A percentile compares a stretch with the other conserved stretches of the same genome.
phyloP scores from a whole-genome alignment of 2,113 vertebrate species.

The Platycercus adscitus region DNA sequence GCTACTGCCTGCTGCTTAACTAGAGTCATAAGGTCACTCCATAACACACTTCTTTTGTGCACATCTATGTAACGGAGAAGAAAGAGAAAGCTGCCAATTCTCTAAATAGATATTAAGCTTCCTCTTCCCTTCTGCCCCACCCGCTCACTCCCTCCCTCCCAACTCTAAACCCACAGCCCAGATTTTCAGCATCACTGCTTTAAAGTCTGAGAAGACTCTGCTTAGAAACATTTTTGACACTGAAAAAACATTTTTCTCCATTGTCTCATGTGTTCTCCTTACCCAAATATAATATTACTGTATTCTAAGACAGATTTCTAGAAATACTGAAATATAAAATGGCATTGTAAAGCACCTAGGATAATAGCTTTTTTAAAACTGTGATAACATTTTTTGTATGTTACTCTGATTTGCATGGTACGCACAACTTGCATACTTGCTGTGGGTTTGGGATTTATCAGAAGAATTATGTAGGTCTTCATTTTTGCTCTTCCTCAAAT shows the following conservation, averaged over 20 bases:
- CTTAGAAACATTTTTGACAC: neutral
- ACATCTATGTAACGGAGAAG: neutral
- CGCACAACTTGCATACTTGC: neutral
- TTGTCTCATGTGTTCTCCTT: neutral
- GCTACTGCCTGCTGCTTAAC: conserved; percentile 7
- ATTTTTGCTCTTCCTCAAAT: neutral
- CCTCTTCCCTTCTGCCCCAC: neutral
- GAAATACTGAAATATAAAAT: neutral
- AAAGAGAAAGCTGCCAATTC: neutral
- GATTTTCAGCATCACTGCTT: neutral
- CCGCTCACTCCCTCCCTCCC: neutral
- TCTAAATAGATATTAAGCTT: neutral
- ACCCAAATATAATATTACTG: neutral
- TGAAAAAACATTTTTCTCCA: neutral
- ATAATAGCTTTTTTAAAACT: neutral
- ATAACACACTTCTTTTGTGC: neutral
- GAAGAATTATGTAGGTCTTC: neutral
- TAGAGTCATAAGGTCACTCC: neutral
- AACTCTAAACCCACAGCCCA: neutral
- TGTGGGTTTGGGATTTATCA: neutral
- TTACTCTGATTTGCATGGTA: neutral
- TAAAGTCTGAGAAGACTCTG: neutral
- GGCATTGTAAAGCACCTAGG: neutral
- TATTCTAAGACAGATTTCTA: neutral
- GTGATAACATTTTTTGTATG: neutral